Evolutionary conservation across 1,140 invertebrate genomes (phyloP), one percentile per base, ranked within the genome.

Genomic region (Latrodectus geometricus): DNA sequence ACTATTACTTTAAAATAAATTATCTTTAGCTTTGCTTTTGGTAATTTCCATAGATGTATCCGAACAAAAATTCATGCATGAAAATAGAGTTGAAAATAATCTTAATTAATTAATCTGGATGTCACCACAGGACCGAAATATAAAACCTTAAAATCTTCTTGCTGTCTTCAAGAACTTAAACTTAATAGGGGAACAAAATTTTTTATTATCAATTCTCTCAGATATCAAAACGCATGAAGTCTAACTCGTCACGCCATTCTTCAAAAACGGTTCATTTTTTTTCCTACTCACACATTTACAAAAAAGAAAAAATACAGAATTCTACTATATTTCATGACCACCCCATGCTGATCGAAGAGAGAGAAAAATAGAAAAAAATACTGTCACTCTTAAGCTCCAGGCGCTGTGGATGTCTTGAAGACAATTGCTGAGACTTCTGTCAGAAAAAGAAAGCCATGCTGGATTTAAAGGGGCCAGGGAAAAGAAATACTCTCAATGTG

Each of bases 391-490:
- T 48, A 78, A 35, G 35, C n/a, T 69, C 48, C 35, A 70, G 50
- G 52, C 48, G 35, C 35, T 49, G 20, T 23, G 17, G 79, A 72
- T 82, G 73, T 82, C 54, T 68, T 48, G 49, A 82, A 82, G 79
- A 82, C 79, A 82, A 82, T 82, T 82, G 79, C 79, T 56, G 48
- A 11, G 35, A 76, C 74, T 76, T 76, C 74, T 76, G 74, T 54
- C 69, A 73, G 35, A 80, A 82, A 73, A 49, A 73, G 68, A 70
- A 61, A 35, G 35, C 49, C 49, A 52, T 66, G 54, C 35, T 70
- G 35, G 49, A 48, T 52, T 52, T 73, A 23, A 52, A 82, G 50
- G 50, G 48, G 56, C 66, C 75, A 68, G 68, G 73, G 21, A 52
- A 52, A 56, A 76, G 69, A 84, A 75, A 76, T 50, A 75, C 35